phyloP scores from a whole-genome alignment of 1,140 invertebrate genomes.

The Drosophila arawakana region DNA sequence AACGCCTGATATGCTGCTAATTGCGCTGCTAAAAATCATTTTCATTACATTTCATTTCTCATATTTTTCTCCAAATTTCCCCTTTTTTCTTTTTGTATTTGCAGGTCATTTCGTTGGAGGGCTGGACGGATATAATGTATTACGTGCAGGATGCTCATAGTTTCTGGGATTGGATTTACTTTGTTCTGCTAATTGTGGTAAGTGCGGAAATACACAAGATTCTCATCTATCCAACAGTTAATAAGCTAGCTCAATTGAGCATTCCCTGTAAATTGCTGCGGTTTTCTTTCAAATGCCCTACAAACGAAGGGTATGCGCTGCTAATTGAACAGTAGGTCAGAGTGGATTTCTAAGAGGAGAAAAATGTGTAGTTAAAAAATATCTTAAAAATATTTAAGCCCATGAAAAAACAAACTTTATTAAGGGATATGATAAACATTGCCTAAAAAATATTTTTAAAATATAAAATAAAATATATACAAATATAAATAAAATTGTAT shows the following conservation, averaged over 20 bases:
- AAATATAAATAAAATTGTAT: too few relatives aligned
- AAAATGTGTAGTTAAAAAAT: too few relatives aligned
- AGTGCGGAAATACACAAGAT: constrained; percentile 82
- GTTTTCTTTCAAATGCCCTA: not conserved
- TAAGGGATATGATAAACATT: too few relatives aligned
- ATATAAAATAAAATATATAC: too few relatives aligned
- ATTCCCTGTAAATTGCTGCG: not conserved
- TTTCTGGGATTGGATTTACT: constrained; percentile 99
- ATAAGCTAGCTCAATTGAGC: not conserved
- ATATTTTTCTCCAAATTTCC: not conserved
- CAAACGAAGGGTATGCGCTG: not conserved
- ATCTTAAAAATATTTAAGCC: too few relatives aligned
- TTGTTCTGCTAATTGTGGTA: constrained; percentile 99
- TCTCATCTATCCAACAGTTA: not conserved
- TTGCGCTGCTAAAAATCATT: constrained; percentile 33
- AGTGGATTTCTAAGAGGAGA: too few relatives aligned
- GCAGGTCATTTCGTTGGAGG: constrained; percentile 93
- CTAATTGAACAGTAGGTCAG: too few relatives aligned
- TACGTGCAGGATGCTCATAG: constrained; percentile 98
- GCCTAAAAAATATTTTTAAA: too few relatives aligned
- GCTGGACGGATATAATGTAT: constrained; percentile 99
- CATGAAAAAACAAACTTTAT: too few relatives aligned
- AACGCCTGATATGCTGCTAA: constrained; percentile 18
- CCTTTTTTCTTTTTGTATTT: constrained; percentile 17
- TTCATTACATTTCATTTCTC: constrained; percentile 13